phyloP scores from a whole-genome alignment of 2,888 invertebrate species.

The Listrodromus nycthemerus region DNA sequence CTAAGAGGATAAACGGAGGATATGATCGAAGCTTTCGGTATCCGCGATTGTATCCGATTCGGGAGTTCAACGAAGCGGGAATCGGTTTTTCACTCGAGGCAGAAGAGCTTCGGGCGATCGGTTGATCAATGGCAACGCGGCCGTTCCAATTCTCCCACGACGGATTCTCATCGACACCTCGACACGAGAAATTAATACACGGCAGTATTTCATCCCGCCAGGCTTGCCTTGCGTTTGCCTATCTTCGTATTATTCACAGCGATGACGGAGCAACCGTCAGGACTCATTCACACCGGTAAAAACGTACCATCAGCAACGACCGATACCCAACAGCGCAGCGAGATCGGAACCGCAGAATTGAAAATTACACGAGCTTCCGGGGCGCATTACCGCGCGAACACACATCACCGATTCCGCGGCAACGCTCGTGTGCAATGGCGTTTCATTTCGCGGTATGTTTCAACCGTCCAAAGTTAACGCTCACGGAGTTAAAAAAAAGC shows the following conservation, averaged over 20 bases:
- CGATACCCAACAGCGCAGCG: background rate
- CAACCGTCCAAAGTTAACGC: conserved; percentile 37
- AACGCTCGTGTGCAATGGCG: conserved; percentile 6
- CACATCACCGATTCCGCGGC: background rate
- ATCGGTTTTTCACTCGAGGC: conserved; percentile 19
- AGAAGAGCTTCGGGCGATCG: background rate
- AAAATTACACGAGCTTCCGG: background rate
- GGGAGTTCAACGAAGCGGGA: conserved; percentile 12
- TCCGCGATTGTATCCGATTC: conserved; percentile 23
- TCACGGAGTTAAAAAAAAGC: conserved; percentile 28
- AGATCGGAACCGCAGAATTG: background rate
- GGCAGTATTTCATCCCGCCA: no score
- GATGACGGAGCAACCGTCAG: no score
- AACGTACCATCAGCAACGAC: background rate
- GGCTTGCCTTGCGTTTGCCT: no score
- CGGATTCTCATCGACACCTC: background rate
- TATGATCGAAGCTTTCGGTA: conserved; percentile 43
- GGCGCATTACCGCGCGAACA: conserved; percentile 18
- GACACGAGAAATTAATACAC: background rate
- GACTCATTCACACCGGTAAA: background rate
- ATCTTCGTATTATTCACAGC: no score
- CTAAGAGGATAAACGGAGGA: conserved; percentile 38
- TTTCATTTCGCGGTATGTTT: conserved; percentile 37
- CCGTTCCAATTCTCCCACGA: background rate
- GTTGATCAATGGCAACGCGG: background rate